Percentiles rank a stretch among this genome's conserved stretches.
These are phyloP conservation scores for Drosophila sp. DNA, from an alignment of 1,140 invertebrate genomes.

Conservation along the genomic window DNA sequence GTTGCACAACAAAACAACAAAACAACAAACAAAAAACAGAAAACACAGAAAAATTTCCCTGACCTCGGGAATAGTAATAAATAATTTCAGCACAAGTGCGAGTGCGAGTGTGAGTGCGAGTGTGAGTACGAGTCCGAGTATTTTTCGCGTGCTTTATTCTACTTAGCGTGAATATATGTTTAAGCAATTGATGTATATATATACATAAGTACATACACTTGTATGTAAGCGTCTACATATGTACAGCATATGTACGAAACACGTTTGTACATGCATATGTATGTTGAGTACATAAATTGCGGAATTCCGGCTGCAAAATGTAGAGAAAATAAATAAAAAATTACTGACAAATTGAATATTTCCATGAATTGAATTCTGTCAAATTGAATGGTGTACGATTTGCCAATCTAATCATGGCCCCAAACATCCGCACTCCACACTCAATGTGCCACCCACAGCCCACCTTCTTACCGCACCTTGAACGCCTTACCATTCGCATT, in stretches of 20 bases:
- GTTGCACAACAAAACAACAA: not conserved
- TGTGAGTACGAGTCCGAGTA: not conserved
- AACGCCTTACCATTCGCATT: conserved; percentile 1
- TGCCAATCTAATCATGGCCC: conserved; percentile 46
- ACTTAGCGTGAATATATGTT: conserved; percentile 22
- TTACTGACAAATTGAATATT: conserved; percentile 49
- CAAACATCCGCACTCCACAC: conserved; percentile 1
- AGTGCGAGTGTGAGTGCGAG: not conserved
- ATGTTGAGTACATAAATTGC: conserved; percentile 7
- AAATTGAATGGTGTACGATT: conserved; percentile 53
- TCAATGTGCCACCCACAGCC: not conserved
- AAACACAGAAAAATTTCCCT: conserved; percentile 3
- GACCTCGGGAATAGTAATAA: conserved; percentile 47
- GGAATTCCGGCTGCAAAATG: conserved; percentile 37
- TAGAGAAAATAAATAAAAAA: conserved; percentile 11
- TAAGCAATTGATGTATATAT: too few relatives aligned
- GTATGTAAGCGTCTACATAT: not conserved
- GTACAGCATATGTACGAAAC: too few relatives aligned
- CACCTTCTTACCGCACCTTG: conserved; percentile 6
- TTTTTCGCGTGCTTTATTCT: conserved; percentile 30
- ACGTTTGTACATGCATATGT: conserved; percentile 1
- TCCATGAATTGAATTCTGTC: conserved; percentile 50
- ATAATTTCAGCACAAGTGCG: conserved; percentile 27
- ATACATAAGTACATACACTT: too few relatives aligned
- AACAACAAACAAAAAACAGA: not conserved